Conservation (phyloP, 2,113 vertebrate genomes). For the Chloroceryle aenea region DNA sequence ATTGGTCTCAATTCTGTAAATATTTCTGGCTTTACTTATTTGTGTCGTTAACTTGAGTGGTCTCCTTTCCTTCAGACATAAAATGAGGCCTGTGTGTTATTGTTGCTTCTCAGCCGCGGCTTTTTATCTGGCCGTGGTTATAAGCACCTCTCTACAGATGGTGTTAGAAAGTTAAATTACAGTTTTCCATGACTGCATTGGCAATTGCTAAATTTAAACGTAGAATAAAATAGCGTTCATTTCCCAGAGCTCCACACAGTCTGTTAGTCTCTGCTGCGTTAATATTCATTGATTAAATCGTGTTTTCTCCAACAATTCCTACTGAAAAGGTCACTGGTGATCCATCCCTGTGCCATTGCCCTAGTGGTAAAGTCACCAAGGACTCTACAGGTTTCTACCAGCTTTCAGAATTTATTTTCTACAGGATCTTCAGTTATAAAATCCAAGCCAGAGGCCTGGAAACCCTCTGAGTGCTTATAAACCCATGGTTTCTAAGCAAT, state of each 20-base stretch:
- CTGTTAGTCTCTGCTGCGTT: neutral
- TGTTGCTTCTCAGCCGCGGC: neutral
- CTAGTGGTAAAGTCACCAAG: neutral
- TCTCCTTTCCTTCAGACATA: neutral
- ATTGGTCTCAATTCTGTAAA: neutral
- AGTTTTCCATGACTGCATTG: neutral
- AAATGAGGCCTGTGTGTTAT: neutral
- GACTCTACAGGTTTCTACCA: neutral
- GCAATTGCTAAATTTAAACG: neutral
- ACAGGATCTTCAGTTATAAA: neutral
- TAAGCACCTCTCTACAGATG: neutral
- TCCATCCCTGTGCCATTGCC: neutral
- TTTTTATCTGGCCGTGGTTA: neutral
- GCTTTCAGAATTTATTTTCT: neutral
- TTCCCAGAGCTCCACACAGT: neutral
- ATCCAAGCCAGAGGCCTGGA: neutral
- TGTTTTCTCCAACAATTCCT: neutral
- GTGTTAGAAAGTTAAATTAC: neutral
- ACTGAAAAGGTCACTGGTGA: neutral
- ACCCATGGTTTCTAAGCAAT: neutral
- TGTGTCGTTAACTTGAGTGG: neutral
- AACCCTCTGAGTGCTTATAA: neutral
- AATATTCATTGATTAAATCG: neutral
- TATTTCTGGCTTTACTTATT: neutral
- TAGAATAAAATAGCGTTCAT: neutral